phyloP scores from a whole-genome alignment of 2,797 vertebrate species.

The Myotis myotis region DNA sequence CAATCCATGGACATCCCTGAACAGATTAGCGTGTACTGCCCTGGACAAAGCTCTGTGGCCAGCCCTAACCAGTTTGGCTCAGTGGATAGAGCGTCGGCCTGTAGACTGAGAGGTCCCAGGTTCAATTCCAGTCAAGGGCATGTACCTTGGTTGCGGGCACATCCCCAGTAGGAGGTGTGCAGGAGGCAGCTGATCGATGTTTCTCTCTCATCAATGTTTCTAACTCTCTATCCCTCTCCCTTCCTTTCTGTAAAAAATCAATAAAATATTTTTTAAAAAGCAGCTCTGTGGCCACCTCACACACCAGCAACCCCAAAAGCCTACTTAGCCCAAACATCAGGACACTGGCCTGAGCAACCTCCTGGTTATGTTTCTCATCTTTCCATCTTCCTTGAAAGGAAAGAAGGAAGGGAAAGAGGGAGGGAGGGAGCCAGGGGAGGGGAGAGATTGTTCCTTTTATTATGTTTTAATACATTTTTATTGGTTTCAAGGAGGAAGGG shows the following conservation, averaged over 20 bases:
- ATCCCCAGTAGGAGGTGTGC: too few relatives aligned
- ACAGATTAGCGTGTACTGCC: background rate
- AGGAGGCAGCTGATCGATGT: too few relatives aligned
- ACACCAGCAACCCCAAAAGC: background rate
- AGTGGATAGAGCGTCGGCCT: too few relatives aligned
- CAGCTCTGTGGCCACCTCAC: background rate
- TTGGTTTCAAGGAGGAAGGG: too few relatives aligned
- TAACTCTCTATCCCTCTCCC: too few relatives aligned
- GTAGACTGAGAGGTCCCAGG: too few relatives aligned
- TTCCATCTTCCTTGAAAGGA: background rate
- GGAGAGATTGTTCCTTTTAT: background rate
- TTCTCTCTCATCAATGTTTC: too few relatives aligned
- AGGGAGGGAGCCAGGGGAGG: background rate
- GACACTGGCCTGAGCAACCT: background rate
- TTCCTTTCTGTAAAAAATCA: too few relatives aligned
- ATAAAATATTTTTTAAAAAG: background rate
- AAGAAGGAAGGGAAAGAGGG: background rate
- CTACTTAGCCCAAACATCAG: background rate
- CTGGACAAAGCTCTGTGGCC: background rate
- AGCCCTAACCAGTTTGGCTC: too few relatives aligned
- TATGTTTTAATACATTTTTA: too few relatives aligned
- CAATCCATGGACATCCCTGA: background rate
- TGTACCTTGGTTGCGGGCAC: too few relatives aligned
- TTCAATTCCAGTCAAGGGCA: too few relatives aligned
- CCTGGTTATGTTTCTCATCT: background rate